These are phyloP conservation scores for Sardina pilchardus DNA, from an alignment of 2,113 vertebrate species.

Conservation along the genomic window DNA sequence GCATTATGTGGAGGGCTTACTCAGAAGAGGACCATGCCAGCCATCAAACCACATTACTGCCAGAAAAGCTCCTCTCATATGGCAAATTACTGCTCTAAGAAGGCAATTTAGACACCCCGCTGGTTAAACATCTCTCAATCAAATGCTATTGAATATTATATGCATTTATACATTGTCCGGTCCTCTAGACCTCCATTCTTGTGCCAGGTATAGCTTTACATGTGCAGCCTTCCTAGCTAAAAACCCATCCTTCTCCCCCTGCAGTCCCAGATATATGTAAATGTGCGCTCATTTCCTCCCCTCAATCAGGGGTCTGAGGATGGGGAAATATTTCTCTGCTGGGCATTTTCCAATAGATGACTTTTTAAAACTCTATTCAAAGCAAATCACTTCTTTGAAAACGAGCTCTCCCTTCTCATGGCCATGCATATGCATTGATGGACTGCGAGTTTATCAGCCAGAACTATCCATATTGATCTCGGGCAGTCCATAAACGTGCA, in stretches of 20 bases:
- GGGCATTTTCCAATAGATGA: background rate
- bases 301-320: too few species aligned
- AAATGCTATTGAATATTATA: background rate
- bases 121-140: background rate
- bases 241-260: background rate
- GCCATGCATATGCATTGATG: too few species aligned
- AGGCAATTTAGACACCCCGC: background rate
- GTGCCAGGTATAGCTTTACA: background rate
- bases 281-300: too few species aligned
- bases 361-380: background rate
- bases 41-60: background rate
- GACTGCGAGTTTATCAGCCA: too few species aligned
- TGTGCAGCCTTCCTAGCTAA: background rate
- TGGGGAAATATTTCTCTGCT: background rate
- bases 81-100: background rate
- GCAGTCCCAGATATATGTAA: background rate
- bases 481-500: too few species aligned
- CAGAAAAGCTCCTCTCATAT: background rate
- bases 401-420: too few species aligned
- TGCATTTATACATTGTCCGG: too few species aligned
- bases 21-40: background rate
- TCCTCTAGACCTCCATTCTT: background rate
- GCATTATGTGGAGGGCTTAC: background rate
- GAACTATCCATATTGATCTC: too few species aligned
- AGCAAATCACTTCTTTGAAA: background rate